These are phyloP conservation scores for Porites australiensis DNA, from an alignment of 64 coral and sea anemone species.

Conservation along the genomic window DNA sequence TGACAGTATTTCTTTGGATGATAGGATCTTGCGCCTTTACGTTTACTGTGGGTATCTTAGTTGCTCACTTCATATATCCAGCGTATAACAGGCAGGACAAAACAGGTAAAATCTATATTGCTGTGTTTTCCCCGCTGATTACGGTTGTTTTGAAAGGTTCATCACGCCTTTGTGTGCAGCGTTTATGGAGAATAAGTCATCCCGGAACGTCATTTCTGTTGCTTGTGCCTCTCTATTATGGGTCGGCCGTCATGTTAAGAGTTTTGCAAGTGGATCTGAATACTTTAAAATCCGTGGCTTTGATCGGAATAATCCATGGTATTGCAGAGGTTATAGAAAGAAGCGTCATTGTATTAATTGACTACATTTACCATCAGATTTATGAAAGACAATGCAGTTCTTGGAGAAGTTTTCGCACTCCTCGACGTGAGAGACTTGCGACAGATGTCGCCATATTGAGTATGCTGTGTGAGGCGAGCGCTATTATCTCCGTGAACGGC, in stretches of 20 bases:
- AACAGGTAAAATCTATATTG: background rate
- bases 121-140: background rate
- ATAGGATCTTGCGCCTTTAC: background rate
- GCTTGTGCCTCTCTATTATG: background rate
- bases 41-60: background rate
- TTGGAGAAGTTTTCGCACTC: background rate
- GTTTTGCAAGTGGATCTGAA: background rate
- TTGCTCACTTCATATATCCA: background rate
- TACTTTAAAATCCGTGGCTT: background rate
- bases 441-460: background rate
- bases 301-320: slow-evolving; percentile 2
- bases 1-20: background rate
- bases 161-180: background rate
- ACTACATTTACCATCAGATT: background rate
- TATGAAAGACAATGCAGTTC: background rate
- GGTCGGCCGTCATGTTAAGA: background rate
- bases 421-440: background rate
- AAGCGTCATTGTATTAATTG: background rate
- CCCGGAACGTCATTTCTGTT: background rate
- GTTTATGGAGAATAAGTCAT: slow-evolving; percentile 1
- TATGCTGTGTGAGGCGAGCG: background rate
- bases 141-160: background rate
- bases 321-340: background rate
- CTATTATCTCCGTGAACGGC: background rate
- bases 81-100: background rate